phyloP scores from a whole-genome alignment of 2,888 invertebrate species.

The Drosophila neutralis region DNA sequence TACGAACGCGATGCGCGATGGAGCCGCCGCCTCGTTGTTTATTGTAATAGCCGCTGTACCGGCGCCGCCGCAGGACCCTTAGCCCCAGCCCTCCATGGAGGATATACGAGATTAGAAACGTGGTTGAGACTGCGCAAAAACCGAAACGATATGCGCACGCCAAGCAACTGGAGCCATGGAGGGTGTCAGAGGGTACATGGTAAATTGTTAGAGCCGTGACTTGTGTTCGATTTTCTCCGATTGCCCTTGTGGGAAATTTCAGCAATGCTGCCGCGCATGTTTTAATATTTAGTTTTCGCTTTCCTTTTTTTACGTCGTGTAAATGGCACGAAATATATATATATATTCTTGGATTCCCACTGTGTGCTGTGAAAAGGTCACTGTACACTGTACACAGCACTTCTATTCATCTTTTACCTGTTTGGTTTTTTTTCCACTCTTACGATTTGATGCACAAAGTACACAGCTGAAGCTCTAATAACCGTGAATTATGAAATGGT shows the following conservation, averaged over 20 bases:
- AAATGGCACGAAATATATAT: conserved; percentile 18
- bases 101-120: conserved; percentile 81
- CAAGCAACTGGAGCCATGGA: conserved; percentile 46
- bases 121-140: conserved; percentile 67
- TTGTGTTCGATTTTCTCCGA: conserved; percentile 74
- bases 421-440: conserved; percentile 29
- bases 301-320: conserved; percentile 31
- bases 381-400: conserved; percentile 3
- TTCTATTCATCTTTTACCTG: conserved; percentile 59
- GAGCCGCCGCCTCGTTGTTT: conserved; percentile 71
- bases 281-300: conserved; percentile 39
- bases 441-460: conserved; percentile 42
- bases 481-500: conserved; percentile 70
- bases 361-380: conserved; percentile 30
- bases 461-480: conserved; percentile 52
- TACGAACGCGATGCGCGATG: conserved; percentile 67
- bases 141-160: conserved; percentile 55
- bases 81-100: conserved; percentile 31
- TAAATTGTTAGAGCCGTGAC: conserved; percentile 42
- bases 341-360: conserved; percentile 5
- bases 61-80: conserved; percentile 70
- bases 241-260: conserved; percentile 78
- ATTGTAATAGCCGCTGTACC: conserved; percentile 76
- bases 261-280: conserved; percentile 50
- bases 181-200: conserved; percentile 53